Conservation (phyloP, 2,888 invertebrate species). For the Diaprepes abbreviatus region DNA sequence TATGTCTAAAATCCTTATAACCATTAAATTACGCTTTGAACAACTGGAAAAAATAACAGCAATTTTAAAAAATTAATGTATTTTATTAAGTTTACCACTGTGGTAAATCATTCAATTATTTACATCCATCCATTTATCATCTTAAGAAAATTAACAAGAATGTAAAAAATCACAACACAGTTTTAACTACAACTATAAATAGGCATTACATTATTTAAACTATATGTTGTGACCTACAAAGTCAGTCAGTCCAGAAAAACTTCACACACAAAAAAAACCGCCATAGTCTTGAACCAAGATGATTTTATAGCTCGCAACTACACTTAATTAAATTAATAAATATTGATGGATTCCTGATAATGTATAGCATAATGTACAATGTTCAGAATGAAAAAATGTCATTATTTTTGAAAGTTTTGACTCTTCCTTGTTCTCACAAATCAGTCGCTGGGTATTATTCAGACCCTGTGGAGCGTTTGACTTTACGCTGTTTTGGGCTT, state of each 20-base stretch:
- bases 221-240: not conserved
- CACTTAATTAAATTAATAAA: constrained; percentile 19
- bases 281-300: not conserved
- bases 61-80: constrained; percentile 29
- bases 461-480: constrained; percentile 80
- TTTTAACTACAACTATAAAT: constrained; percentile 24
- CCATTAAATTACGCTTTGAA: too few relatives aligned
- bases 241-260: not conserved
- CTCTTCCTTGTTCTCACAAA: constrained; percentile 22
- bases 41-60: not conserved
- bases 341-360: constrained; percentile 26
- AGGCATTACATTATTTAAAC: constrained; percentile 12
- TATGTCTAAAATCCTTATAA: too few relatives aligned
- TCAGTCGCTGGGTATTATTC: constrained; percentile 57
- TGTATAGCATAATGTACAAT: constrained; percentile 19
- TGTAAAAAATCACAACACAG: constrained; percentile 41
- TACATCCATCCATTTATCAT: constrained; percentile 37
- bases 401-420: constrained; percentile 7
- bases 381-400: constrained; percentile 28
- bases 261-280: constrained; percentile 6
- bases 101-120: constrained; percentile 42
- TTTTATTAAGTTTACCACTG: constrained; percentile 37
- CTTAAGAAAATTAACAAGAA: constrained; percentile 24
- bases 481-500: constrained; percentile 84
- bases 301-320: constrained; percentile 7